Percentiles rank a stretch among this genome's conserved stretches.
Conservation (phyloP, 1,140 invertebrate species). For the Drosophila saltans region DNA sequence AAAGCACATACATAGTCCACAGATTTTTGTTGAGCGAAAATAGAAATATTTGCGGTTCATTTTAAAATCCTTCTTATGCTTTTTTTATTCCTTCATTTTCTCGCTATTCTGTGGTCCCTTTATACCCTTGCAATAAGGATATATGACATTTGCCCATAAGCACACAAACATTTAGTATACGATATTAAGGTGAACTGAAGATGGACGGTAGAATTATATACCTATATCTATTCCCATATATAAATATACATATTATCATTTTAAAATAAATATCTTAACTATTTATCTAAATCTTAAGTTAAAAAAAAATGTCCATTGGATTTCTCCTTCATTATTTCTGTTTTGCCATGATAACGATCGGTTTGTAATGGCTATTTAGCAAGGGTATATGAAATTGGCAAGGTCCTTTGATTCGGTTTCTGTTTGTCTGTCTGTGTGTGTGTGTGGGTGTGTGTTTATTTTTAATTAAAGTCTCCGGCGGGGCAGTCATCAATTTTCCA, state of each 20-base stretch:
- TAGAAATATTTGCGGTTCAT: conserved; percentile 7
- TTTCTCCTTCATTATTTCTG: no score
- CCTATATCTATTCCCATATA: no score
- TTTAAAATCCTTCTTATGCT: neutral
- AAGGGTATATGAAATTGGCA: neutral
- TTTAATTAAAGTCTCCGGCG: conserved; percentile 10
- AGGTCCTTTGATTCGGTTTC: neutral
- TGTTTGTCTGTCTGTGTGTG: neutral
- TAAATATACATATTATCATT: no score
- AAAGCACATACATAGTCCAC: conserved; percentile 22
- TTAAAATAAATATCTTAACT: no score
- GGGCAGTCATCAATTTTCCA: conserved; percentile 51
- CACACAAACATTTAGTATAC: no score
- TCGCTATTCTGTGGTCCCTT: neutral
- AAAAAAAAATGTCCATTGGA: no score
- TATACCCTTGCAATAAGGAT: neutral
- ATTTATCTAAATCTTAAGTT: no score
- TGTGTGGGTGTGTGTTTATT: conserved; percentile 29
- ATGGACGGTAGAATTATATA: no score
- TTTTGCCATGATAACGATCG: no score
- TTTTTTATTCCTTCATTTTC: neutral
- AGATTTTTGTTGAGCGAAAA: conserved; percentile 3
- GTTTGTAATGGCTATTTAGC: neutral
- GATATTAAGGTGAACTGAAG: no score
- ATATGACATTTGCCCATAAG: neutral